Percentiles rank a stretch among this genome's conserved stretches.
phyloP scores from a whole-genome alignment of 1,140 invertebrate genomes.

The Callitettix versicolor region DNA sequence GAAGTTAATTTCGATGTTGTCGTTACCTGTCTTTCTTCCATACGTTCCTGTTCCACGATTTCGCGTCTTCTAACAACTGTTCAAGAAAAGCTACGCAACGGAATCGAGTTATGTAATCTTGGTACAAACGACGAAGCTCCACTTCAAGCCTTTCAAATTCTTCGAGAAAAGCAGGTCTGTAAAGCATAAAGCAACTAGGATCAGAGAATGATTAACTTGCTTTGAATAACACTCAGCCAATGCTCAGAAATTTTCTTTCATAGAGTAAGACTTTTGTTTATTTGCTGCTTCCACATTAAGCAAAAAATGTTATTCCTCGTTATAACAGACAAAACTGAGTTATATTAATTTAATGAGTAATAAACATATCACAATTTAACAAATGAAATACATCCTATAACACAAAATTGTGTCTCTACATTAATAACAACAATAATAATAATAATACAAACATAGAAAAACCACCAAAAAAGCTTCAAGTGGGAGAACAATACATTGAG shows the following conservation, averaged over 20 bases:
- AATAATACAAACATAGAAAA: too few relatives aligned
- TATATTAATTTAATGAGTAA: too few relatives aligned
- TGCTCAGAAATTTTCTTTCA: neutral
- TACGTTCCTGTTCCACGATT: conserved; percentile 54
- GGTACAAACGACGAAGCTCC: conserved; percentile 75
- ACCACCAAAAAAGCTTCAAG: too few relatives aligned
- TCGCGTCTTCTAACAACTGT: conserved; percentile 59
- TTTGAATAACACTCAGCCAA: neutral
- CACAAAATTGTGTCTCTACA: too few relatives aligned
- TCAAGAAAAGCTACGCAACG: conserved; percentile 78
- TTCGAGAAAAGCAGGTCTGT: conserved; percentile 90
- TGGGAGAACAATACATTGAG: too few relatives aligned
- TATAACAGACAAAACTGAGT: too few relatives aligned
- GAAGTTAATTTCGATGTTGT: neutral
- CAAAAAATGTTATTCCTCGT: too few relatives aligned
- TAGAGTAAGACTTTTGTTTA: too few relatives aligned
- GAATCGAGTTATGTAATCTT: conserved; percentile 78
- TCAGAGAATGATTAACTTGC: neutral
- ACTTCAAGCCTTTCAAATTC: conserved; percentile 88
- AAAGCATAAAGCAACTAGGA: conserved; percentile 20
- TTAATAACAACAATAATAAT: too few relatives aligned
- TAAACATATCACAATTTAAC: too few relatives aligned
- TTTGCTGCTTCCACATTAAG: too few relatives aligned
- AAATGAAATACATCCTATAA: too few relatives aligned
- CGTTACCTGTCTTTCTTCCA: conserved; percentile 40